Evolutionary conservation across 2,888 invertebrate species (phyloP).

Genomic region (Aporophyla nigra): DNA sequence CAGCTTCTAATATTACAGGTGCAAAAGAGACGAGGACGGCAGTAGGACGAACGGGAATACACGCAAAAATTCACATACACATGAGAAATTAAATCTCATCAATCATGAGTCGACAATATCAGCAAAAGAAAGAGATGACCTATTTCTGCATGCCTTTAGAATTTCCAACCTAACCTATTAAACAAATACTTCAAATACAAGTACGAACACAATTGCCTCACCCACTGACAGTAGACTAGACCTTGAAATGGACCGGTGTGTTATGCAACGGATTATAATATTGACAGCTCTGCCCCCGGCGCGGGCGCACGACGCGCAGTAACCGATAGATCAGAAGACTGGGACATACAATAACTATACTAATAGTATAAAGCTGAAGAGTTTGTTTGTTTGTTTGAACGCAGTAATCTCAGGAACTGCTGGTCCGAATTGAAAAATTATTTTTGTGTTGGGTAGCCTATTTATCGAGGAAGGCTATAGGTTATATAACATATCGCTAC

Average conservation of each 20-base stretch:
- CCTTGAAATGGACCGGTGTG: constrained; percentile 62
- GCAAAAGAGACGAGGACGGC: no score
- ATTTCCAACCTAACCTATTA: neutral
- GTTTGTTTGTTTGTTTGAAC: no score
- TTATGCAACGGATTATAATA: constrained; percentile 66
- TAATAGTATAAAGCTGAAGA: no score
- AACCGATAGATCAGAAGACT: constrained; percentile 29
- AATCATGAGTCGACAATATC: neutral
- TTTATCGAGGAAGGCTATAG: no score
- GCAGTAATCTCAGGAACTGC: no score
- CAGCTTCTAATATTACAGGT: no score
- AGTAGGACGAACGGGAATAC: no score
- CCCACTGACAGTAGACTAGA: constrained; percentile 54
- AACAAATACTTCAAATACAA: constrained; percentile 36
- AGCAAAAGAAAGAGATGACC: neutral
- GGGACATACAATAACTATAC: neutral
- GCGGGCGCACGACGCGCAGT: constrained; percentile 23
- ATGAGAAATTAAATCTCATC: neutral
- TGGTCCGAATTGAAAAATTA: no score
- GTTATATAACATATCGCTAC: no score
- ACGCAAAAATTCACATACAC: neutral
- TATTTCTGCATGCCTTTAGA: neutral
- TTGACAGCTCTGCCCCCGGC: constrained; percentile 56
- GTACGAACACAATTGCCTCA: constrained; percentile 49
- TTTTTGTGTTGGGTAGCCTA: no score